Percentiles rank a stretch among this genome's conserved stretches.
These are phyloP conservation scores for Gymnosoma rotundatum DNA, from an alignment of 2,888 invertebrate genomes.

Conservation along the genomic window DNA sequence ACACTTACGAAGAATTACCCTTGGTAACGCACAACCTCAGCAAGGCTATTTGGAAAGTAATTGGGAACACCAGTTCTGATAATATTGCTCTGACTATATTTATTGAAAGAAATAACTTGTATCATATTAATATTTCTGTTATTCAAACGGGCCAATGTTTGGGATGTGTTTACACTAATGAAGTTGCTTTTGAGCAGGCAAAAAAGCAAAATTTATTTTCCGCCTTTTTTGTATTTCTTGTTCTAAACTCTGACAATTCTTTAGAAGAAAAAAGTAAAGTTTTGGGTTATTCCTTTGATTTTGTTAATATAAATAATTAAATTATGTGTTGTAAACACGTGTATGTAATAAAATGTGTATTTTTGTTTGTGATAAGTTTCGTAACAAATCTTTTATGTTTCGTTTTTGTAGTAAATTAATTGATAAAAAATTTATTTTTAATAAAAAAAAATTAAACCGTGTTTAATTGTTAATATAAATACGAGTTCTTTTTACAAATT, in stretches of 20 bases:
- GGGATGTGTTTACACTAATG: constrained; percentile 42
- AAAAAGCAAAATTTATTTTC: constrained; percentile 26
- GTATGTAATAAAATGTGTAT: background rate
- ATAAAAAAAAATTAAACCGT: too few relatives aligned
- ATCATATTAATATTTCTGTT: constrained; percentile 51
- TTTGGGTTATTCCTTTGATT: constrained; percentile 44
- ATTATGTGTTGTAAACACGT: background rate
- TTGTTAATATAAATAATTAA: constrained; percentile 5
- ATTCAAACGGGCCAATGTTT: constrained; percentile 43
- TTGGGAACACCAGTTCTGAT: constrained; percentile 4
- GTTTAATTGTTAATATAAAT: too few relatives aligned
- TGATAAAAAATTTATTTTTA: too few relatives aligned
- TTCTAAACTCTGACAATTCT: constrained; percentile 28
- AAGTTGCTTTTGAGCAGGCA: constrained; percentile 23
- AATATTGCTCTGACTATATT: constrained; percentile 45
- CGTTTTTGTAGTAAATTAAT: too few relatives aligned
- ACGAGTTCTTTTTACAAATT: too few relatives aligned
- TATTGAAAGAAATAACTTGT: constrained; percentile 30
- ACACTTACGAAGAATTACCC: background rate
- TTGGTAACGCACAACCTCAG: background rate
- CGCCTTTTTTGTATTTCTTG: constrained; percentile 40
- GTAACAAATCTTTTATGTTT: background rate
- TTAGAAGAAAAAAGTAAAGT: constrained; percentile 19
- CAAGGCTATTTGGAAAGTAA: constrained; percentile 3
- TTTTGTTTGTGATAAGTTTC: background rate